Conservation (phyloP, 2,888 invertebrate species). For the Branchellion lobata region DNA sequence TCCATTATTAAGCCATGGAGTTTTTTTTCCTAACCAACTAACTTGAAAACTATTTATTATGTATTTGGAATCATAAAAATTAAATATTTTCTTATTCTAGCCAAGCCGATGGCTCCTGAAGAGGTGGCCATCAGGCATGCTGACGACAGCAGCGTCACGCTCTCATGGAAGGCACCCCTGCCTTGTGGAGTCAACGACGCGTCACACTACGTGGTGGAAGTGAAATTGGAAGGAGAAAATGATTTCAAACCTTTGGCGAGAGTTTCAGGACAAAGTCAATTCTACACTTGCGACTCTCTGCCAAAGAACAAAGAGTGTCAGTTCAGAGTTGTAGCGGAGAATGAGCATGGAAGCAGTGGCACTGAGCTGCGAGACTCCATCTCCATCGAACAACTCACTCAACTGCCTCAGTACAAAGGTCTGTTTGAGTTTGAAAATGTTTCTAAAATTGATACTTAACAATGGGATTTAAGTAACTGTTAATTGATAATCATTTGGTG, state of each 20-base stretch:
- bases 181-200: slow-evolving; percentile 36
- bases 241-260: slow-evolving; percentile 41
- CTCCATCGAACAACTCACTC: neutral
- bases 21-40: neutral
- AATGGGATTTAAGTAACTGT: no score
- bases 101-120: slow-evolving; percentile 14
- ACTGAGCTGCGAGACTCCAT: neutral
- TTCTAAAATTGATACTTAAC: neutral
- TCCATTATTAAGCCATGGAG: neutral
- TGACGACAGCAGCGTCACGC: neutral
- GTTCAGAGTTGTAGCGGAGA: slow-evolving; percentile 73
- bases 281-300: slow-evolving; percentile 35
- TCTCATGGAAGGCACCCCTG: neutral
- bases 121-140: neutral
- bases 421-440: neutral
- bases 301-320: slow-evolving; percentile 67
- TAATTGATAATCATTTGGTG: no score
- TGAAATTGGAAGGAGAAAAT: slow-evolving; percentile 32
- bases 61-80: no score
- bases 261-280: slow-evolving; percentile 33
- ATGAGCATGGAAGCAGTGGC: slow-evolving; percentile 17
- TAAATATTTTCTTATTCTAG: no score
- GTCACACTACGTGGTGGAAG: slow-evolving; percentile 54
- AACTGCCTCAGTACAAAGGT: neutral
- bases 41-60: neutral